Evolutionary conservation across 1,140 invertebrate genomes (phyloP).

Genomic region (Cardiocondyla obscurior): DNA sequence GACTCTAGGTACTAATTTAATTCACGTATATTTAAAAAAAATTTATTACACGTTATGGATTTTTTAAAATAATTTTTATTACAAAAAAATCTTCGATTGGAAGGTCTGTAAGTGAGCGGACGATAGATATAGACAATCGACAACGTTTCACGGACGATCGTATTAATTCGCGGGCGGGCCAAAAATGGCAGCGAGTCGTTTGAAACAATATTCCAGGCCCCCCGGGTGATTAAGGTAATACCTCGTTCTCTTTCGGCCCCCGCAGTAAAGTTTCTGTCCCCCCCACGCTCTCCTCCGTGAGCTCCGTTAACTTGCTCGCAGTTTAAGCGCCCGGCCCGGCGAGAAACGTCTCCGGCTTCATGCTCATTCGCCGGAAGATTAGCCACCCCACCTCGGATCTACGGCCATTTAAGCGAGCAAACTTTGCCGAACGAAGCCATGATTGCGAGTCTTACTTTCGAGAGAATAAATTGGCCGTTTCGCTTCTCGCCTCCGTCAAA

Average conservation of each 20-base stretch:
- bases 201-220: constrained; percentile 58
- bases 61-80: neutral
- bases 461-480: constrained; percentile 71
- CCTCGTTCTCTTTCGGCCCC: constrained; percentile 44
- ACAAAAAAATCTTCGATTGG: neutral
- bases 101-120: neutral
- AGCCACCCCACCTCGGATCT: constrained; percentile 67
- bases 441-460: constrained; percentile 65
- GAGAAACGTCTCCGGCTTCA: constrained; percentile 34
- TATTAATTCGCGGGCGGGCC: constrained; percentile 37
- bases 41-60: neutral
- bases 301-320: constrained; percentile 4
- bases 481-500: constrained; percentile 42
- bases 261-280: constrained; percentile 25
- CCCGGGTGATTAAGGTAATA: constrained; percentile 54
- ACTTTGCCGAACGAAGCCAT: constrained; percentile 64
- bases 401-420: constrained; percentile 69
- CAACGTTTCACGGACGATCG: neutral
- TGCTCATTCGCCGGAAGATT: constrained; percentile 72
- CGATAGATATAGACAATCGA: neutral
- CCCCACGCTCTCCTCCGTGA: neutral
- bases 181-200: constrained; percentile 50
- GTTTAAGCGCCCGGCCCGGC: constrained; percentile 28
- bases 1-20: neutral
- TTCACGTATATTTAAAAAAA: neutral